A percentile compares a stretch with the other conserved stretches of the same genome.
These are phyloP conservation scores for Squalus acanthias DNA, from an alignment of 2,797 vertebrate species.

Conservation along the genomic window DNA sequence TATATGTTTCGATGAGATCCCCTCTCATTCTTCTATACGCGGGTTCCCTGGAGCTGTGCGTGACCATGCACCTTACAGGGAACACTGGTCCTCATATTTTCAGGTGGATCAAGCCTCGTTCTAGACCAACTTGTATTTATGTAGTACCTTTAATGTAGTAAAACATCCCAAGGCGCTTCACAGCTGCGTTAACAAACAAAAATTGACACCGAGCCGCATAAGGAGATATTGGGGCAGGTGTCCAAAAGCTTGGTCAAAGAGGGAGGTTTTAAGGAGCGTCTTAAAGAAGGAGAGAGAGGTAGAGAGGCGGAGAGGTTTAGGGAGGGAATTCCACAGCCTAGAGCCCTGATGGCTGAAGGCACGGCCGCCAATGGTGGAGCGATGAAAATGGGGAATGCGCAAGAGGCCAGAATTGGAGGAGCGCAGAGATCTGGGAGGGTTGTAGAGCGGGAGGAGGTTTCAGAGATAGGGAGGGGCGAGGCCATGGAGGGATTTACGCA, in stretches of 20 bases:
- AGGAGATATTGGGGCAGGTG: background rate
- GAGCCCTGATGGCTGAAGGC: background rate
- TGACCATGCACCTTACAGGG: no score
- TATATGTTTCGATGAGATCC: no score
- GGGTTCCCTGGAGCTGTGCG: no score
- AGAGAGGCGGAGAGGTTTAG: background rate
- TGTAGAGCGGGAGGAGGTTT: background rate
- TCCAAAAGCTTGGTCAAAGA: no score
- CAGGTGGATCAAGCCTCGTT: no score
- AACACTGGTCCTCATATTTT: no score
- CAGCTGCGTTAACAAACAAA: background rate
- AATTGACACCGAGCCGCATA: background rate
- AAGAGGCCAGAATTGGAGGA: no score
- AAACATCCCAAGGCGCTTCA: background rate
- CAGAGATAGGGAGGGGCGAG: background rate
- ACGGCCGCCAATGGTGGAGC: background rate
- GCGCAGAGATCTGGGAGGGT: background rate
- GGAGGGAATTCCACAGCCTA: background rate
- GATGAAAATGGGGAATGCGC: no score
- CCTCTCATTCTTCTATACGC: no score
- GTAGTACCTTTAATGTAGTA: background rate
- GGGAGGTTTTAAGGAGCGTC: background rate
- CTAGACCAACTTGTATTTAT: background rate
- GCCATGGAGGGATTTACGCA: background rate
- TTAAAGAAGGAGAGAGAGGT: background rate